Conservation (phyloP, 2,888 invertebrate species). For the Papilio protenor region DNA sequence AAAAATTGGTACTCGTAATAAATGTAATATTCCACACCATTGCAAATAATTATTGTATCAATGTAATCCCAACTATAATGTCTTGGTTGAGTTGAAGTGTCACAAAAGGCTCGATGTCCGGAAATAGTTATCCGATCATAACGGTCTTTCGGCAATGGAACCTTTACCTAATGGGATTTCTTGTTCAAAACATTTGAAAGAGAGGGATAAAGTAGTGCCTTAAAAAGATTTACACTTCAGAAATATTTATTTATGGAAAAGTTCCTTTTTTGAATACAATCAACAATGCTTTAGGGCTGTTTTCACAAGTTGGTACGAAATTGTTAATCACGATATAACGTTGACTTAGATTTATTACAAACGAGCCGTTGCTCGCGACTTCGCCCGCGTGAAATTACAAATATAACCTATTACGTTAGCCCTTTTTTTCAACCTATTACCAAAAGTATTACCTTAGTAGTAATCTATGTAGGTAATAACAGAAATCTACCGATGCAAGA, state of each 20-base stretch:
- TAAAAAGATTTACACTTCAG: slow-evolving; percentile 18
- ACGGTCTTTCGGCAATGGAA: slow-evolving; percentile 12
- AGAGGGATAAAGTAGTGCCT: slow-evolving; percentile 22
- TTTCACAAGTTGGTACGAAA: not conserved
- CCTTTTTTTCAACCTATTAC: no score
- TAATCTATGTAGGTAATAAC: no score
- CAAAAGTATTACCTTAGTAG: no score
- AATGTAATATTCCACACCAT: no score
- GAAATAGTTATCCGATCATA: slow-evolving; percentile 15
- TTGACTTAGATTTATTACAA: no score
- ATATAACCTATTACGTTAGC: no score
- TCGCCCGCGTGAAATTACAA: no score
- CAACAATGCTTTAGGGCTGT: not conserved
- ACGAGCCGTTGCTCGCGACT: no score
- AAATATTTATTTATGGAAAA: slow-evolving; percentile 23
- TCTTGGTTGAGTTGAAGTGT: slow-evolving; percentile 13
- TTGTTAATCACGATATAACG: no score
- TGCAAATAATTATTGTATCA: not conserved
- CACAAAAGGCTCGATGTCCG: slow-evolving; percentile 20
- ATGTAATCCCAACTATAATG: slow-evolving; percentile 4
- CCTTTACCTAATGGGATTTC: slow-evolving; percentile 31
- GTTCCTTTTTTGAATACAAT: not conserved
- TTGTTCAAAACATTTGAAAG: slow-evolving; percentile 30
- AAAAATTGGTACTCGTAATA: no score
- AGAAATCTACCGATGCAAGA: no score